Conservation (phyloP, 2,797 vertebrate species). For the Sebastes oblongus region DNA sequence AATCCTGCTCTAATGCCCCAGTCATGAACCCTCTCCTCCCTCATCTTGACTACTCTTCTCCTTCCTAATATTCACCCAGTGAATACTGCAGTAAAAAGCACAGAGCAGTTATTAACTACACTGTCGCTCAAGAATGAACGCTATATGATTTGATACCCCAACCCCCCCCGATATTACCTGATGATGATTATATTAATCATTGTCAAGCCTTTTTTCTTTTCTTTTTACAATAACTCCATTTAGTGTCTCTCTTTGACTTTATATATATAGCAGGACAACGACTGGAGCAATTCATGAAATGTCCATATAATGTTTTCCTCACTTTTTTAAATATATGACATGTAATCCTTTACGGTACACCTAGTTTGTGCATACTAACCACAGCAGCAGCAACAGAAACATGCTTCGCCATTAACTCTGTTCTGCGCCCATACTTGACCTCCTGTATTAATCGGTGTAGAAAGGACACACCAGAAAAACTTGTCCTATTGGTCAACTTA, state of each 20-base stretch:
- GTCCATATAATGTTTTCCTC: background rate
- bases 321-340: background rate
- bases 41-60: slow-evolving; percentile 45
- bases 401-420: slow-evolving; percentile 48
- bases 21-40: slow-evolving; percentile 59
- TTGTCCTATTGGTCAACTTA: background rate
- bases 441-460: background rate
- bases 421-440: slow-evolving; percentile 25
- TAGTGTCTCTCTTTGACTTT: slow-evolving; percentile 46
- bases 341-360: background rate
- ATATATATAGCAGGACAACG: background rate
- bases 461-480: background rate
- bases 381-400: slow-evolving; percentile 12
- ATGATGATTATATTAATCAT: slow-evolving; percentile 40
- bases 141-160: background rate
- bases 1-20: slow-evolving; percentile 60
- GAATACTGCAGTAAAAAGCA: slow-evolving; percentile 62
- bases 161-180: background rate
- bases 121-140: background rate
- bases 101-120: slow-evolving; percentile 3
- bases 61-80: slow-evolving; percentile 52
- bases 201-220: background rate
- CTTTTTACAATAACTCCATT: slow-evolving; percentile 4
- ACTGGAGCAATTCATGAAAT: background rate
- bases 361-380: background rate